Evolutionary conservation across 2,797 vertebrate genomes (phyloP), one percentile per base, ranked within the genome.

Genomic region (Sciurus vulgaris): DNA sequence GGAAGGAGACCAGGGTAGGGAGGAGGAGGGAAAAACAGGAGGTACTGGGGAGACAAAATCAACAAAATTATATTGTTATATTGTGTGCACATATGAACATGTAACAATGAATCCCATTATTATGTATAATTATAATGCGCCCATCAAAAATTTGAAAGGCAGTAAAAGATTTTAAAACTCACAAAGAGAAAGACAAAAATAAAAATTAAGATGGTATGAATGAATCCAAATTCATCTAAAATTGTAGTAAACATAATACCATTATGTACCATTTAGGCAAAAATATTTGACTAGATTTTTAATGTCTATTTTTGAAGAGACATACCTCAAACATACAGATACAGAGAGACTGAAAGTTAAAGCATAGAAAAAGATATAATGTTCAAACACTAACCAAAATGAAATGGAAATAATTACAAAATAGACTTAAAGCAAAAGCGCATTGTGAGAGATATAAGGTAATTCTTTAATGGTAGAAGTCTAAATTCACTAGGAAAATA

Each of bases 141-240:
- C 56, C 18, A 24, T 8, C 3, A 59, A 59, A 59, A 18, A 59
- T 78, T 69, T 93, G 67, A 70, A 93, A 38, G 44, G 22, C 0
- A 91, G 2, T 38, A 51, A 91, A n/a, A 1, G 38, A 49, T 81
- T 63, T 59, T 47, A 26, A 26, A 26, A 79, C 20, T 76, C 38
- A 73, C 28, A 78, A 86, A 79, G 86, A 86, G 15, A 86, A 89
- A 51, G 0, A 54, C 26, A 67, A 73, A 84, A 61, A 54, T 26
- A 88, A 78, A 89, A 67, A 70, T 72, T 73, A 79, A 14, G 20
- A 4, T 59, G 28, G 87, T 76, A 56, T 47, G 89, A 84, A 89
- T 47, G 96, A 93, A 78, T 35, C 15, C 10, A 49, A 86, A 78
- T 95, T 86, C 76, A 89, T 79, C 10, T 92, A 30, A 89, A 67